Evolutionary conservation across 2,888 invertebrate genomes (phyloP), one percentile per base, ranked within the genome.

Genomic region (Drosophila formosana): DNA sequence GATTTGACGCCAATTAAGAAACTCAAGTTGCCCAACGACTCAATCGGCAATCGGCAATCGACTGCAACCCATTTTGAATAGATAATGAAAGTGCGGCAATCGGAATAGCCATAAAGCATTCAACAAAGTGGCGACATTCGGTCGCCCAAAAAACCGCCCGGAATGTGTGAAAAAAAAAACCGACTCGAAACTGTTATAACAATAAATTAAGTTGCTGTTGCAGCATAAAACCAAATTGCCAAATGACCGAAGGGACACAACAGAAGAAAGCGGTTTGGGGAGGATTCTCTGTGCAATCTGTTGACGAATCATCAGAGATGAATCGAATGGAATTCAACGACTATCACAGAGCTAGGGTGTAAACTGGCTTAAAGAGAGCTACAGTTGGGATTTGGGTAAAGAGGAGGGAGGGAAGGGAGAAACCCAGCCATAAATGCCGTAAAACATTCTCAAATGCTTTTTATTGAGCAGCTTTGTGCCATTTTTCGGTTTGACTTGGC

Each of bases 151-250:
- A 6, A 32, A 32, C 32, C n/a, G 1, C n/a, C 46, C 64, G 58
- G 49, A 74, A 75, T 75, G 71, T 68, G 66, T 5, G 28, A 34
- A 34, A 34, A 34, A 32, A 34, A 2, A 34, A 34, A 8, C 4
- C 34, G 9, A 34, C 34, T 67, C 72, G 52, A 73, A 76, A 83
- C 73, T 80, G 83, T 74, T 78, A 76, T 80, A 76, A 86, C 84
- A 78, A 88, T 86, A 86, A 86, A 88, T 86, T 86, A 82, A 80
- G 88, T 82, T 86, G 83, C 87, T 82, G 85, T 75, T 84, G 82
- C 85, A 80, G 82, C 82, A 85, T 82, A 86, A 83, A 76, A 74
- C 75, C 69, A 79, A 77, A 81, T 72, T 80, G 68, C 66, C 82
- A 80, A 82, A 71, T 83, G 81, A 78, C 79, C 67, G 46, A 68